Evolutionary conservation across 2,888 invertebrate genomes (phyloP).

Genomic region (Tachina grossa): DNA sequence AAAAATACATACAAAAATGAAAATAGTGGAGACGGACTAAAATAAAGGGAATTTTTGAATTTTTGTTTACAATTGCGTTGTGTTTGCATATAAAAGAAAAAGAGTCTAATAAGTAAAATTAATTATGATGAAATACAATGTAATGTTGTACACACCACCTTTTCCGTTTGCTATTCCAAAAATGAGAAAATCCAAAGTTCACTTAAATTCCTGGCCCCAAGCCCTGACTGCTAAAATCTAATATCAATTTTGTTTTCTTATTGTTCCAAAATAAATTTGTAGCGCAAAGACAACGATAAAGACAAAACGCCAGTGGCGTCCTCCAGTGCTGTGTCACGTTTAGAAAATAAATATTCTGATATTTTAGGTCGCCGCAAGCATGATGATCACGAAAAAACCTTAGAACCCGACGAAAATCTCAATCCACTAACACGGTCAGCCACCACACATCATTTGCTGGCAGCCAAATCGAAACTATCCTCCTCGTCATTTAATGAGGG

Average conservation of each 20-base stretch:
- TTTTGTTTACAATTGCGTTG: constrained; percentile 38
- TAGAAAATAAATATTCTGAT: constrained; percentile 91
- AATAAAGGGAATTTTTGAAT: constrained; percentile 54
- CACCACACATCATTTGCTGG: constrained; percentile 88
- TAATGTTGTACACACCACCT: background rate
- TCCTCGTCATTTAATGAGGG: constrained; percentile 84
- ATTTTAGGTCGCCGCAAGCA: constrained; percentile 89
- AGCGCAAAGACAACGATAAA: constrained; percentile 80
- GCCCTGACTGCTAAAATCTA: background rate
- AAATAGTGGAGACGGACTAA: constrained; percentile 10
- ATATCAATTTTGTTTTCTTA: constrained; percentile 27
- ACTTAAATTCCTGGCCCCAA: background rate
- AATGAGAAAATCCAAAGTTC: constrained; percentile 17
- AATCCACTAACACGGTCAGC: constrained; percentile 87
- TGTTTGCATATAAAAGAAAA: background rate
- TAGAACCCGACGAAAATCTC: constrained; percentile 85
- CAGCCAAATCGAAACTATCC: constrained; percentile 85
- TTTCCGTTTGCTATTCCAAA: background rate
- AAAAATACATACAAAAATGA: constrained; percentile 19
- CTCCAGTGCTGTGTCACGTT: constrained; percentile 85
- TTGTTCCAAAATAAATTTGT: constrained; percentile 8
- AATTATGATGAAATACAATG: background rate
- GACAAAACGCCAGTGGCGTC: constrained; percentile 81
- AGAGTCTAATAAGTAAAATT: background rate
- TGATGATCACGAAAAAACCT: constrained; percentile 87